Evolutionary conservation across 2,113 vertebrate genomes (phyloP).

Genomic region (Chlamydotis undulata): DNA sequence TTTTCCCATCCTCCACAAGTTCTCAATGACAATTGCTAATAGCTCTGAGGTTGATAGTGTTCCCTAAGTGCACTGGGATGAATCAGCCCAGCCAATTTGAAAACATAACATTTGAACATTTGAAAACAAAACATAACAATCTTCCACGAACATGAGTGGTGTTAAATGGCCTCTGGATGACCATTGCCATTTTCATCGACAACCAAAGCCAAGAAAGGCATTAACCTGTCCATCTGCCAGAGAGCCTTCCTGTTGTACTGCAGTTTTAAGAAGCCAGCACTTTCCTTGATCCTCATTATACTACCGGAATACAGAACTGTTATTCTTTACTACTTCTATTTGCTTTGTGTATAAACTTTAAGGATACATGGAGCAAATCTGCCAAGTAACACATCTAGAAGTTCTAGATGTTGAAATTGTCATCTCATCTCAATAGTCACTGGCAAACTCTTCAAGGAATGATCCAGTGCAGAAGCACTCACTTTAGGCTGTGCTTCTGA

Average conservation of each 20-base stretch:
- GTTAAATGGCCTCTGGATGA: background rate
- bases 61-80: background rate
- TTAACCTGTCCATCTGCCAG: background rate
- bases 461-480: background rate
- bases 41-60: background rate
- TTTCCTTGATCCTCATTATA: background rate
- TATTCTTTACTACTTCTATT: background rate
- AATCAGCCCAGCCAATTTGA: background rate
- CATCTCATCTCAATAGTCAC: background rate
- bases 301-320: background rate
- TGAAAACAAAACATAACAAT: background rate
- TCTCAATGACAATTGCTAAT: background rate
- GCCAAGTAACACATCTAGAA: background rate
- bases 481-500: background rate
- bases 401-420: background rate
- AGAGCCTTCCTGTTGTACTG: background rate
- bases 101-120: background rate
- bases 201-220: background rate
- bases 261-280: background rate
- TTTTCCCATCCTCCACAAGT: slow-evolving; percentile 15
- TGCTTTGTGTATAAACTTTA: background rate
- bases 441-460: background rate
- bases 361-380: background rate
- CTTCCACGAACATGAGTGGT: background rate
- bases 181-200: background rate